Evolutionary conservation across 2,888 invertebrate species (phyloP).

Genomic region (Alcis repandata): DNA sequence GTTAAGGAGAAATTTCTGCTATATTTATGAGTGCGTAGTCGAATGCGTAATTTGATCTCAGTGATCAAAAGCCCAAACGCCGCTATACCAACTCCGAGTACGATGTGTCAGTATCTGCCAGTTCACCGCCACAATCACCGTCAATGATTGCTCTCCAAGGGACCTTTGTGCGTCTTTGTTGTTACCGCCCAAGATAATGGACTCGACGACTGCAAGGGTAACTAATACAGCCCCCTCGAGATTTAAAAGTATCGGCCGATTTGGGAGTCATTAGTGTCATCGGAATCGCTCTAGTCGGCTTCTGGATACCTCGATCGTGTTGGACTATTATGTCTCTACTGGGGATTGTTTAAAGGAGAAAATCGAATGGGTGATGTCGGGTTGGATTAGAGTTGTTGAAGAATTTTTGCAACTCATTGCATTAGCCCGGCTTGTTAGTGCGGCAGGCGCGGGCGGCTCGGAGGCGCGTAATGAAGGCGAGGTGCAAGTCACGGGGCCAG

Average conservation of each 20-base stretch:
- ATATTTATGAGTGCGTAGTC: constrained; percentile 12
- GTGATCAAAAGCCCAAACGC: constrained; percentile 31
- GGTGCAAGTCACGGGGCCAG: constrained; percentile 81
- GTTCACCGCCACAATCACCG: constrained; percentile 68
- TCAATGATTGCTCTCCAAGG: constrained; percentile 70
- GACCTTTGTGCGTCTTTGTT: constrained; percentile 68
- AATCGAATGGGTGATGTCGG: constrained; percentile 50
- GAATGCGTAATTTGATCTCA: constrained; percentile 19
- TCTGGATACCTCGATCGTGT: constrained; percentile 59
- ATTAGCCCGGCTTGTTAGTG: constrained; percentile 85
- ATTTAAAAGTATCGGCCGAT: constrained; percentile 71
- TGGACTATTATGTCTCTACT: constrained; percentile 55
- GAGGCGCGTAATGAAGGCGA: constrained; percentile 78
- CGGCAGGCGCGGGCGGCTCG: constrained; percentile 58
- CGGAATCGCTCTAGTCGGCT: constrained; percentile 75
- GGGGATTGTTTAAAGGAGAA: constrained; percentile 51
- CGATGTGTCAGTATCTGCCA: constrained; percentile 58
- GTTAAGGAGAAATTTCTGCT: constrained; percentile 2
- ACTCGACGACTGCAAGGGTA: constrained; percentile 61
- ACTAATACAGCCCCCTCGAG: constrained; percentile 72
- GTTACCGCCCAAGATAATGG: constrained; percentile 74
- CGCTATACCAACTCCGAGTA: constrained; percentile 59
- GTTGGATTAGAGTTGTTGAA: constrained; percentile 54
- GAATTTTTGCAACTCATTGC: constrained; percentile 84
- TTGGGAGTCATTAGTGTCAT: constrained; percentile 83